Evolutionary conservation across 2,797 vertebrate genomes (phyloP), one percentile per base, ranked within the genome.

Genomic region (Clarias fuscus): DNA sequence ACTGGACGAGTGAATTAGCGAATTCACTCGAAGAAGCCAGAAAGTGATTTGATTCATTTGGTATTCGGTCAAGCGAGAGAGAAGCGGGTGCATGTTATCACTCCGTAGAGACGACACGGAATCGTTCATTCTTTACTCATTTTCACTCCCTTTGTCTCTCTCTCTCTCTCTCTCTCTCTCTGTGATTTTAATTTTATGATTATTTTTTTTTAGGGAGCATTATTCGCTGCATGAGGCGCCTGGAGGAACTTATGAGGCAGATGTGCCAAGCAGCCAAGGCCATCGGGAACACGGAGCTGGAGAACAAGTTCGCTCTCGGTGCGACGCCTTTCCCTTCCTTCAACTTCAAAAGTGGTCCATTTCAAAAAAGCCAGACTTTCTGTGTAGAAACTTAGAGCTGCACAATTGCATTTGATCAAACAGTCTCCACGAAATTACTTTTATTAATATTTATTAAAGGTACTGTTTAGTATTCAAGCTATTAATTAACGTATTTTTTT

Each of bases 211-310:
- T 70, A 96, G 96, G 96, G 14, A 96, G 96, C 90, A 96, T 96
- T 89, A 96, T 96, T 88, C 95, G 96, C 67, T 99, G 98, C 90
- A 98, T 99, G 98, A 96, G 98, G 0, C 95, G 98, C 15, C 92
- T 99, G 53, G 98, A 99, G 91, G 98, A 99, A 91, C 91, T 99
- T 15, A 96, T 99, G 82, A 95, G 98, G 80, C 98, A 99, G 87
- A 99, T 99, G 98, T 99, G 97, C 84, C 98, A 98, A 85, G 98
- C 98, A 48, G 97, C 98, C 88, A 99, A 99, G 92, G 98, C 98
- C 92, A 99, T 99, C 70, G 98, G 98, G 86, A 99, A 99, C 93
- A 99, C 98, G 0, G 98, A 99, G 78, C 92, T 99, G 93, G 98
- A 99, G 95, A 99, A 99, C 89, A 99, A 96, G 91, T 96, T 96